Evolutionary conservation across 2,113 vertebrate genomes (phyloP).

Genomic region (Epinephelus fuscoguttatus): DNA sequence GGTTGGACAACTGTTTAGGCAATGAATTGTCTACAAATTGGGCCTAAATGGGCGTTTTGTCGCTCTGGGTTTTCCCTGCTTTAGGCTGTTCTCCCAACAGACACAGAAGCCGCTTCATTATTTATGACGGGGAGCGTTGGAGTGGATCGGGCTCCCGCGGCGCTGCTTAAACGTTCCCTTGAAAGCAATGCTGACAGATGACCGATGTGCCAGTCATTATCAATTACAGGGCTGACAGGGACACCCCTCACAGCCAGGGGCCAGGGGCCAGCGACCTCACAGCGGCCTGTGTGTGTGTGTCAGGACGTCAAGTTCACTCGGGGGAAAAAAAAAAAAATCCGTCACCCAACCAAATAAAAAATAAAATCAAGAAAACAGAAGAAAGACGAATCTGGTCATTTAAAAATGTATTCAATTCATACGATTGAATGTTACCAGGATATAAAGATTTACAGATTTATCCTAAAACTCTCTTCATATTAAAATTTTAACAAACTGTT

Average conservation of each 20-base stretch:
- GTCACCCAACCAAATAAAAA: background rate
- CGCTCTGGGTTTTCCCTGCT: slow-evolving; percentile 10
- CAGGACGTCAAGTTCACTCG: slow-evolving; percentile 1
- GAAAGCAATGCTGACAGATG: slow-evolving; percentile 89
- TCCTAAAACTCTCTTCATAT: background rate
- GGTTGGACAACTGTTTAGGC: background rate
- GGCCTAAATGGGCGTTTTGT: slow-evolving; percentile 54
- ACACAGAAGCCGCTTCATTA: slow-evolving; percentile 81
- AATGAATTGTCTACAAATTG: slow-evolving; percentile 49
- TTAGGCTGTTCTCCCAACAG: slow-evolving; percentile 53
- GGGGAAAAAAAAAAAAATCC: background rate
- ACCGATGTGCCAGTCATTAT: slow-evolving; percentile 89
- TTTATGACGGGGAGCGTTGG: slow-evolving; percentile 76
- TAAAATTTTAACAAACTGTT: background rate
- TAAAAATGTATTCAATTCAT: background rate
- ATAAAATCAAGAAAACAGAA: background rate
- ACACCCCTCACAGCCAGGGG: background rate
- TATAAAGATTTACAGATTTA: background rate
- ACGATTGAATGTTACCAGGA: background rate
- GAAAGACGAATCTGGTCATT: background rate
- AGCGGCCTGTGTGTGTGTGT: background rate
- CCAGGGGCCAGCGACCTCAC: background rate
- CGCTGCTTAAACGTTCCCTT: slow-evolving; percentile 88
- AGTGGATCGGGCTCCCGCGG: slow-evolving; percentile 80
- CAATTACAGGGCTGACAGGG: slow-evolving; percentile 81